A percentile compares a stretch with the other conserved stretches of the same genome.
phyloP scores from a whole-genome alignment of 2,888 invertebrate species.

The Leptothorax acervorum region DNA sequence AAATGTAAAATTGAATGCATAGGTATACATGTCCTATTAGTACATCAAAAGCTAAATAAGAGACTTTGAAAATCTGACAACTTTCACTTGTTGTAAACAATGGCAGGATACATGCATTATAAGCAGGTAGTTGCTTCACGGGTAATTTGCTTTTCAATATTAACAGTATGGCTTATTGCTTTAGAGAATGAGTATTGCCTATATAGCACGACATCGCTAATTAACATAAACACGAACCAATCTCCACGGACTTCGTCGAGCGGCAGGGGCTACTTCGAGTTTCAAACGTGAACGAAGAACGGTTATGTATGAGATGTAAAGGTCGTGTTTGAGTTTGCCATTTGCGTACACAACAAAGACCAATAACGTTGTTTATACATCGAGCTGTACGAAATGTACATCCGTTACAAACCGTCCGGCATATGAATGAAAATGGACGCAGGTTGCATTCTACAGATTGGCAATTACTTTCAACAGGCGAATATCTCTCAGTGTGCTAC shows the following conservation, averaged over 20 bases:
- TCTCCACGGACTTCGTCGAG: slow-evolving; percentile 34
- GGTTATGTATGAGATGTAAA: slow-evolving; percentile 53
- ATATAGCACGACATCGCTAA: slow-evolving; percentile 35
- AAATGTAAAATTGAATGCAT: neutral
- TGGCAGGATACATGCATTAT: neutral
- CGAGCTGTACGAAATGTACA: slow-evolving; percentile 36
- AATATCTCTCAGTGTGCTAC: neutral
- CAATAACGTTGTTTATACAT: slow-evolving; percentile 52
- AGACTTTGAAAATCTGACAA: neutral
- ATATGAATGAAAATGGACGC: slow-evolving; percentile 40
- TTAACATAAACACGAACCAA: slow-evolving; percentile 56
- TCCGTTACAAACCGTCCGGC: slow-evolving; percentile 29
- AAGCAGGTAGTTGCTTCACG: neutral
- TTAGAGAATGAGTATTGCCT: neutral
- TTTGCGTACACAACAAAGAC: slow-evolving; percentile 49
- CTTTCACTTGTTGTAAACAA: neutral
- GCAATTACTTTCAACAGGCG: slow-evolving; percentile 25
- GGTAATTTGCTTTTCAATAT: slow-evolving; percentile 28
- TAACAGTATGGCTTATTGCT: slow-evolving; percentile 30
- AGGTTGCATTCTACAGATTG: slow-evolving; percentile 21
- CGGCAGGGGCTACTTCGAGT: slow-evolving; percentile 45
- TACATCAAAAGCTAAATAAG: neutral
- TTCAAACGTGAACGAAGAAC: slow-evolving; percentile 54
- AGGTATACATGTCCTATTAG: neutral
- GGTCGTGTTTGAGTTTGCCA: slow-evolving; percentile 57